phyloP scores from a whole-genome alignment of 2,113 vertebrate species.

The Misgurnus anguillicaudatus region DNA sequence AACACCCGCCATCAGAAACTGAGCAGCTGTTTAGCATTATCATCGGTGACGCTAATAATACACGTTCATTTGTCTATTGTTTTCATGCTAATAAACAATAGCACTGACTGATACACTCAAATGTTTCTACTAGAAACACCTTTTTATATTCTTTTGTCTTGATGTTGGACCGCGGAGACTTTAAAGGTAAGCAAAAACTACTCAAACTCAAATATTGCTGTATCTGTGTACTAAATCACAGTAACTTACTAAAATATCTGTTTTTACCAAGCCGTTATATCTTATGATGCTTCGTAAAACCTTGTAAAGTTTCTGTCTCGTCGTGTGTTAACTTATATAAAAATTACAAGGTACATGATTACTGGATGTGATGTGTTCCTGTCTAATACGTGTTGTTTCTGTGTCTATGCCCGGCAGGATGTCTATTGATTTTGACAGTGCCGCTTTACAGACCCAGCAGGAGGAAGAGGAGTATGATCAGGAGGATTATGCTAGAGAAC shows the following conservation, averaged over 20 bases:
- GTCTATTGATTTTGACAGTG: slow-evolving; percentile 80
- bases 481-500: slow-evolving; percentile 77
- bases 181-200: slow-evolving; percentile 16
- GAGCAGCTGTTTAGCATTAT: background rate
- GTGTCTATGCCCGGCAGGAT: slow-evolving; percentile 54
- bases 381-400: background rate
- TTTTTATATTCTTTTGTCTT: background rate
- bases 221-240: background rate
- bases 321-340: no score
- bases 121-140: background rate
- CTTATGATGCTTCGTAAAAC: no score
- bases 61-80: background rate
- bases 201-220: background rate
- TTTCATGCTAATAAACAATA: background rate
- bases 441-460: slow-evolving; percentile 75
- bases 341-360: no score
- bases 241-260: no score
- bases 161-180: background rate
- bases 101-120: background rate
- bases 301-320: no score
- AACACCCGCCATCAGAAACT: background rate
- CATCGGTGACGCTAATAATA: background rate
- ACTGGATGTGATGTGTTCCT: background rate
- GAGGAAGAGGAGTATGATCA: slow-evolving; percentile 75
- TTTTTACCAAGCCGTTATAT: no score